Evolutionary conservation across 2,888 invertebrate species (phyloP), one percentile per base, ranked within the genome.

Genomic region (Sericinus montela): DNA sequence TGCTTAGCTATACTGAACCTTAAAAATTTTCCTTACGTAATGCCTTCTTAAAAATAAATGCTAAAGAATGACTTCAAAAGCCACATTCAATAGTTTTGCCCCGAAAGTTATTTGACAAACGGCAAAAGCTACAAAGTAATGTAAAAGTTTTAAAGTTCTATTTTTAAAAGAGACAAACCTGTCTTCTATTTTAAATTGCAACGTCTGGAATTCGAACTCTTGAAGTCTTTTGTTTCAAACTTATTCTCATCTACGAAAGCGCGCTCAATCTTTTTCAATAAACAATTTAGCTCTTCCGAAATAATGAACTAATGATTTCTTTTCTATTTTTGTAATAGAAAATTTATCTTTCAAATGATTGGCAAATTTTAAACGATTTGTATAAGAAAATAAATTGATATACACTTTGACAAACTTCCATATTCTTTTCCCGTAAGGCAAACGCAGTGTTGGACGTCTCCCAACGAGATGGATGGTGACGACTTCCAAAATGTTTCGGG

Each of bases 141-240:
- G 38, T 48, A 48, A 37, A 43, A 48, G 48, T 48, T 48, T 43
- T 38, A 7, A 48, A 48, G 48, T 48, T 43, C 42, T 32, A 32
- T 48, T 48, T n/a, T 19, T 48, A 30, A 42, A 48, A 43, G 43
- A 47, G 46, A 47, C 40, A 47, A 48, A 43, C 25, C 37, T 42
- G 42, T 43, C 43, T 48, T 48, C 48, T 23, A 25, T 37, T 48
- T 48, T 48, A 48, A 48, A 48, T 48, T 48, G 48, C 48, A 43
- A 43, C 11, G 23, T 43, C 42, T 43, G 43, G 14, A 37, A 38
- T 40, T 40, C 38, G 37, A 43, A 43, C 48, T 43, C 23, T 13
- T 11, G 11, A 23, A 16, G 23, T 32, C 48, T 32, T 48, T 43
- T 43, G 38, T 43, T 38, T 48, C 25, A 30, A 47, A 47, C 46